Percentiles rank a stretch among this genome's conserved stretches.
phyloP scores from a whole-genome alignment of 2,888 invertebrate species.

The Cataglyphis rosenhaueri region DNA sequence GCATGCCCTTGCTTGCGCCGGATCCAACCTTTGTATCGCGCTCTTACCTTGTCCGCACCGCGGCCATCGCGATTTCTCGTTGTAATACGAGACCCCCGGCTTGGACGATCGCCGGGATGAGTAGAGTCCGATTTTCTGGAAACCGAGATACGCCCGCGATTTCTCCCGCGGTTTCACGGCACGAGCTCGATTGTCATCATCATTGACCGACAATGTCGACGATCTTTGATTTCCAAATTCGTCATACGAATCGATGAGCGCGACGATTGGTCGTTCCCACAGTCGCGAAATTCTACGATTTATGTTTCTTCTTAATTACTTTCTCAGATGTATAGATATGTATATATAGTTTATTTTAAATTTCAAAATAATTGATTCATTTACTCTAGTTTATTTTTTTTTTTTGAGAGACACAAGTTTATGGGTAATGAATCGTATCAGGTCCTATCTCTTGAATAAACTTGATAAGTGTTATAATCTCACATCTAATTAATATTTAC shows the following conservation, averaged over 20 bases:
- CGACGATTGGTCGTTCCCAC: constrained; percentile 23
- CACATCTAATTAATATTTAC: background rate
- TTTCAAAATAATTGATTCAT: background rate
- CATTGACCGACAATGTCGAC: background rate
- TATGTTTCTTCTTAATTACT: background rate
- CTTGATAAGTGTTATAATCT: background rate
- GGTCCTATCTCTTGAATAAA: background rate
- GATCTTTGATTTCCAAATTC: background rate
- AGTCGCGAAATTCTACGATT: constrained; percentile 3
- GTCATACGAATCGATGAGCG: constrained; percentile 17
- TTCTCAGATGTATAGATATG: background rate
- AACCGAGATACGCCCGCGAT: constrained; percentile 36
- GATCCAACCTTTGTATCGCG: constrained; percentile 60
- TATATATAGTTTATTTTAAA: background rate
- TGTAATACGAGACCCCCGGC: constrained; percentile 38
- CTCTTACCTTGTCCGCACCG: constrained; percentile 45
- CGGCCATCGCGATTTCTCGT: constrained; percentile 54
- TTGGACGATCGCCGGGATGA: constrained; percentile 10
- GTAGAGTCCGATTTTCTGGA: constrained; percentile 34
- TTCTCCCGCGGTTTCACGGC: constrained; percentile 56
- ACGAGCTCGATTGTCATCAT: constrained; percentile 63
- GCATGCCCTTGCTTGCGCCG: constrained; percentile 80
- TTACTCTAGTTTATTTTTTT: background rate
- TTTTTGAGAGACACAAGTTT: background rate
- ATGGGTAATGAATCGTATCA: background rate